A percentile compares a stretch with the other conserved stretches of the same genome.
Evolutionary conservation across 2,888 invertebrate species (phyloP).

Genomic region (Volucella bombylans): DNA sequence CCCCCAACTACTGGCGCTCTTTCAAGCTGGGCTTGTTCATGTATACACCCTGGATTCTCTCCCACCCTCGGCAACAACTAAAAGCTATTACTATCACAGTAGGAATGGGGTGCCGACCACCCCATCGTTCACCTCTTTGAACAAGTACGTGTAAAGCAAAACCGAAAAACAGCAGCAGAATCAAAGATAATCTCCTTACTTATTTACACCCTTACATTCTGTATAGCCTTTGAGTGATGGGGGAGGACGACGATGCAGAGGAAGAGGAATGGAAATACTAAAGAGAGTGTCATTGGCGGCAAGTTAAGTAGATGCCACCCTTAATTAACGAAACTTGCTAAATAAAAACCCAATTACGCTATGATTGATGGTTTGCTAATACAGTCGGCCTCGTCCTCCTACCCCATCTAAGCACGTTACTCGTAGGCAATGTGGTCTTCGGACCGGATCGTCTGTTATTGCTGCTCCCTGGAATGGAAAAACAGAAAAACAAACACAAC

Average conservation of each 20-base stretch:
- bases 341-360: slow-evolving; percentile 56
- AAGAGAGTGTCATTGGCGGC: slow-evolving; percentile 1
- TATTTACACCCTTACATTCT: slow-evolving; percentile 48
- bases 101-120: no score
- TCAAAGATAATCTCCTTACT: slow-evolving; percentile 39
- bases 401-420: slow-evolving; percentile 9
- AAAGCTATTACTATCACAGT: no score
- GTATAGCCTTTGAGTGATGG: slow-evolving; percentile 53
- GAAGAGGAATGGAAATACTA: background rate
- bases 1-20: no score
- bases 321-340: slow-evolving; percentile 60
- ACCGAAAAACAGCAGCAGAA: background rate
- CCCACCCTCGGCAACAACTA: no score
- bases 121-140: slow-evolving; percentile 2
- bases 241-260: background rate
- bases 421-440: background rate
- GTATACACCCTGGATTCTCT: no score
- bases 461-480: slow-evolving; percentile 30
- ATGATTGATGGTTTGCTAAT: slow-evolving; percentile 58
- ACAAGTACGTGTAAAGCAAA: slow-evolving; percentile 1
- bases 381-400: slow-evolving; percentile 23
- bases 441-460: background rate
- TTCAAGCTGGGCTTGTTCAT: no score
- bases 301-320: slow-evolving; percentile 53
- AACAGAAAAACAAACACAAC: slow-evolving; percentile 24